Percentiles rank a stretch among this genome's conserved stretches.
Evolutionary conservation across 2,797 vertebrate species (phyloP).

Genomic region (Cercopithecus hamlyni): DNA sequence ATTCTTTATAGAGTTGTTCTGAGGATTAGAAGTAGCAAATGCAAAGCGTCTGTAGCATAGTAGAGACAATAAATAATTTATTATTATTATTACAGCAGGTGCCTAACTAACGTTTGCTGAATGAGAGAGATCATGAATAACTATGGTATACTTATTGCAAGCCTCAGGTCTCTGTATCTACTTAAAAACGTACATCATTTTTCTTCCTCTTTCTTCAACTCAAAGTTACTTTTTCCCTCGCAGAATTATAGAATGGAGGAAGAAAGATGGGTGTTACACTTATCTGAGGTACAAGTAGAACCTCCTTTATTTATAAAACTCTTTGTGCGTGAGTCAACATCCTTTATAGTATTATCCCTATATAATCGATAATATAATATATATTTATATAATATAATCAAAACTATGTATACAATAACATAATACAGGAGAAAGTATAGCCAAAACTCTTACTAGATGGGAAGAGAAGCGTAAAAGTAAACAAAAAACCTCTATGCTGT

Average conservation of each 20-base stretch:
- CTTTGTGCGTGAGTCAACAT: background rate
- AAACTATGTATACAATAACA: background rate
- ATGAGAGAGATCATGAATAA: background rate
- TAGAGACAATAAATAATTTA: conserved; percentile 15
- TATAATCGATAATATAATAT: background rate
- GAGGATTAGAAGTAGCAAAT: background rate
- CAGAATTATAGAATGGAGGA: background rate
- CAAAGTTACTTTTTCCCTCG: background rate
- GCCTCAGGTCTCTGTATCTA: background rate
- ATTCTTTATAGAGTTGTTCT: background rate
- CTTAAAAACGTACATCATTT: background rate
- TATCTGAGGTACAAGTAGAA: background rate
- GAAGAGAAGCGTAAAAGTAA: background rate
- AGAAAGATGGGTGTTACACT: background rate
- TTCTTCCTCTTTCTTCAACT: background rate
- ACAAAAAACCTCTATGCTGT: background rate
- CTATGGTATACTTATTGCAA: background rate
- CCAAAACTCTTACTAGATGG: background rate
- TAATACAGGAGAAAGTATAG: background rate
- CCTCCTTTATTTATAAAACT: background rate
- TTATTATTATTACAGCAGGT: background rate
- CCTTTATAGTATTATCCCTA: background rate
- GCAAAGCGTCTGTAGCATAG: background rate
- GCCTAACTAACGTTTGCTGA: background rate
- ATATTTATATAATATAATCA: background rate